These are phyloP conservation scores for Globicephala melas DNA, from an alignment of 2,113 vertebrate genomes.

Conservation along the genomic window DNA sequence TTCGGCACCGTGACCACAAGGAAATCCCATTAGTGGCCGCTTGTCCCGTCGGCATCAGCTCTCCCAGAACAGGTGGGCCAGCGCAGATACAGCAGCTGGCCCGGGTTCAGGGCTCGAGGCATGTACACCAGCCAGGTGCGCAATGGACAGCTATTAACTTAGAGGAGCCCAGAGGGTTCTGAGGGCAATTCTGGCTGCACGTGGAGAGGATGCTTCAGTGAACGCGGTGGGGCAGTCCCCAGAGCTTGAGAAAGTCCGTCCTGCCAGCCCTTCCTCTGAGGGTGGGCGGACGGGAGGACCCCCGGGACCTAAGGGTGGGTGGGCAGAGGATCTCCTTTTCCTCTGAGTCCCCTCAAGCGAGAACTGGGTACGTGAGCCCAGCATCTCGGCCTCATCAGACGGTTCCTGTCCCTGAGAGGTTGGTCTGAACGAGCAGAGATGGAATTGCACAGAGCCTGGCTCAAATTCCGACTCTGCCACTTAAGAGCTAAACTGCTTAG, in stretches of 20 bases:
- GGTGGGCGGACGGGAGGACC: background rate
- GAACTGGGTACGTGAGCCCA: background rate
- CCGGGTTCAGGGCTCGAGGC: background rate
- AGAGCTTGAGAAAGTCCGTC: background rate
- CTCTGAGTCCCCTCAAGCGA: background rate
- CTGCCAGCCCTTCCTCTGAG: background rate
- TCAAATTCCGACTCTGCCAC: background rate
- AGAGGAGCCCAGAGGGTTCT: background rate
- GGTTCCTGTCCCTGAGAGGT: background rate
- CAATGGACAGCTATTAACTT: background rate
- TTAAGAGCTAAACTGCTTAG: background rate
- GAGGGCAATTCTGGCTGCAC: background rate
- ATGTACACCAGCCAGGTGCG: background rate
- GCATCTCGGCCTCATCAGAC: background rate
- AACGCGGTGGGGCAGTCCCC: rapidly evolving
- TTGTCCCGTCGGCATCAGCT: background rate
- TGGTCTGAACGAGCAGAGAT: background rate
- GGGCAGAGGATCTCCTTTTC: background rate
- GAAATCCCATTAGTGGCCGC: background rate
- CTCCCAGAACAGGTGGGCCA: conserved; percentile 39
- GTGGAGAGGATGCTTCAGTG: background rate
- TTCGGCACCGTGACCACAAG: background rate
- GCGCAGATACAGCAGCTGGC: background rate
- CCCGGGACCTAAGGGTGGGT: too few species aligned
- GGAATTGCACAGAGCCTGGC: background rate